phyloP scores from a whole-genome alignment of 2,113 vertebrate species.

The Hirundichthys speculiger region DNA sequence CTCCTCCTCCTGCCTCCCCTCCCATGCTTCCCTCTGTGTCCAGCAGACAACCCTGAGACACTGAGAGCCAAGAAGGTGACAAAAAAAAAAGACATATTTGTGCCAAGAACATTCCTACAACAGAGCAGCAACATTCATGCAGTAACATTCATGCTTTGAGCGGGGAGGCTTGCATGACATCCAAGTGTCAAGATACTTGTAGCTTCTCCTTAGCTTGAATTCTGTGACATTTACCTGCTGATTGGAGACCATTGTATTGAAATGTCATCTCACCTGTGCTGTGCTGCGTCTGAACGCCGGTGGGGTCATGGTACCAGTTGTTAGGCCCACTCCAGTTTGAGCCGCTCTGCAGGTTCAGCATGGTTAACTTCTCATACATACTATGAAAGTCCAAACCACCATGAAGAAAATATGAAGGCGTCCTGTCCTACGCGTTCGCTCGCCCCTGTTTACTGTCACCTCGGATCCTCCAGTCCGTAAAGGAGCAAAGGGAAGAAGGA shows the following conservation, averaged over 20 bases:
- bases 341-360: conserved; percentile 87
- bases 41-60: conserved; percentile 82
- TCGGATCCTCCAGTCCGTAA: conserved; percentile 36
- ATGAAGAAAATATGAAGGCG: conserved; percentile 60
- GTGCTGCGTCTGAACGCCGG: conserved; percentile 77
- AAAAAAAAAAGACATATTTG: conserved; percentile 23
- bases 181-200: neutral
- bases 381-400: conserved; percentile 60
- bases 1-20: conserved; percentile 65
- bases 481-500: conserved; percentile 13
- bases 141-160: neutral
- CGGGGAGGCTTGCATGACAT: neutral
- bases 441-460: conserved; percentile 55
- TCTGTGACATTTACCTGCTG: conserved; percentile 1
- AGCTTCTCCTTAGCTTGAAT: neutral
- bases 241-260: neutral
- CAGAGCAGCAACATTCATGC: too few species aligned
- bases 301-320: conserved; percentile 87
- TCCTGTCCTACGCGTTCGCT: conserved; percentile 43
- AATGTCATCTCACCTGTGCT: conserved; percentile 72
- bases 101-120: neutral
- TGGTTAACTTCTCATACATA: conserved; percentile 88
- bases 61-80: conserved; percentile 49
- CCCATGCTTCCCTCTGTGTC: conserved; percentile 79
- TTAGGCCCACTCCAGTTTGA: conserved; percentile 84